Evolutionary conservation across 1,140 invertebrate species (phyloP).

Genomic region (Listronotus bonariensis): DNA sequence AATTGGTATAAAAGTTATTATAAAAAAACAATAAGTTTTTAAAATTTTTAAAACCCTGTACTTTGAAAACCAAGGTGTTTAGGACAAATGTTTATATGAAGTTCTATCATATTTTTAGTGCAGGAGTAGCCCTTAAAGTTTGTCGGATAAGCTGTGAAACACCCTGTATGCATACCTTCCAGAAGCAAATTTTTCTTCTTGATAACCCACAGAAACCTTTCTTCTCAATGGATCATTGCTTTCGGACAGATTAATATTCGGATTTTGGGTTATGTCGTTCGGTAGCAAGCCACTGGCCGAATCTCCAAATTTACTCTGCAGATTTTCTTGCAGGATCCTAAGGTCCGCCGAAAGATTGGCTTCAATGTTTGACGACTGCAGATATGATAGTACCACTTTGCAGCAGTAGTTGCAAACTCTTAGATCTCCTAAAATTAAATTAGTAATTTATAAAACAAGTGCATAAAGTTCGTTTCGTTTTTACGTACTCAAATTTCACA

Average conservation of each 20-base stretch:
- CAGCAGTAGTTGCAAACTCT: slow-evolving; percentile 94
- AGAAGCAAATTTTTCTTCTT: slow-evolving; percentile 75
- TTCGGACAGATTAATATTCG: slow-evolving; percentile 20
- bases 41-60: no score
- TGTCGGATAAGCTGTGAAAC: no score
- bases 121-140: no score
- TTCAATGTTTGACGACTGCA: slow-evolving; percentile 79
- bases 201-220: slow-evolving; percentile 74
- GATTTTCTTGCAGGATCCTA: slow-evolving; percentile 79
- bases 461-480: no score
- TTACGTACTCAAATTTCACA: no score
- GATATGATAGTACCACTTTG: slow-evolving; percentile 86
- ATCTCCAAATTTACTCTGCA: slow-evolving; percentile 68
- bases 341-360: slow-evolving; percentile 78
- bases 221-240: slow-evolving; percentile 53
- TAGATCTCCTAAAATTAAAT: slow-evolving; percentile 70
- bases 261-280: slow-evolving; percentile 28
- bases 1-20: no score
- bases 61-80: no score
- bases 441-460: no score
- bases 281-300: slow-evolving; percentile 47
- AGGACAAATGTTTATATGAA: no score
- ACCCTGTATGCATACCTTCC: slow-evolving; percentile 59
- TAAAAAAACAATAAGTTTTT: no score
- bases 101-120: no score